A percentile compares a stretch with the other conserved stretches of the same genome.
phyloP scores from a whole-genome alignment of 2,113 vertebrate genomes.

The Aleadryas rufinucha region DNA sequence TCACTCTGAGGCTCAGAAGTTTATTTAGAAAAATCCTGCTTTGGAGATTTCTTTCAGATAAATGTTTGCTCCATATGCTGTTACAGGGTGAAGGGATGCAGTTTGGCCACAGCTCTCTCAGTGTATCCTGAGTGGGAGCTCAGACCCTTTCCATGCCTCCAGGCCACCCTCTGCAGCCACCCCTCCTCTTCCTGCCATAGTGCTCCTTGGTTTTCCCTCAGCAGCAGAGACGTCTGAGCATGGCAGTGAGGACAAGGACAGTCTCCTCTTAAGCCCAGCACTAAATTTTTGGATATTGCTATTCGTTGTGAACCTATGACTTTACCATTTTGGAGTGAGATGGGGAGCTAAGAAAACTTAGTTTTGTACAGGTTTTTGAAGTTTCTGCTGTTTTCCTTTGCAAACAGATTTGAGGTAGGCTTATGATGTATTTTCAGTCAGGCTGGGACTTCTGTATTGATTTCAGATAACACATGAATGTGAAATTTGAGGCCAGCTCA shows the following conservation, averaged over 20 bases:
- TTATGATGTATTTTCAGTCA: background rate
- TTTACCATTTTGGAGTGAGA: background rate
- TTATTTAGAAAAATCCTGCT: background rate
- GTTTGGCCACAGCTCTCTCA: background rate
- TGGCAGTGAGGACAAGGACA: background rate
- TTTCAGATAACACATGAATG: background rate
- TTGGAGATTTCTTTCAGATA: background rate
- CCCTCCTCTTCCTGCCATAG: background rate
- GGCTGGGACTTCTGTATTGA: background rate
- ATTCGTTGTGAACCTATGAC: background rate
- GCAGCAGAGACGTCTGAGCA: background rate
- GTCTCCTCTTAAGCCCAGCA: background rate
- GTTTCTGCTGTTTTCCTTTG: background rate
- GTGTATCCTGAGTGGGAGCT: rapidly evolving
- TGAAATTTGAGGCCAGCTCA: background rate
- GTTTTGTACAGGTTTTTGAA: background rate
- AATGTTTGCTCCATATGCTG: background rate
- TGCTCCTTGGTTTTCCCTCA: background rate
- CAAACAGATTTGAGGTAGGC: background rate
- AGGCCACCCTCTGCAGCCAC: background rate
- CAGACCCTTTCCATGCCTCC: background rate
- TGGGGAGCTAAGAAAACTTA: background rate
- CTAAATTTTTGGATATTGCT: background rate
- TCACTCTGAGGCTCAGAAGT: background rate
- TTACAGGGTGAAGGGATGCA: background rate